phyloP scores from a whole-genome alignment of 1,140 invertebrate species.

The Phymorhynchus buccinoides region DNA sequence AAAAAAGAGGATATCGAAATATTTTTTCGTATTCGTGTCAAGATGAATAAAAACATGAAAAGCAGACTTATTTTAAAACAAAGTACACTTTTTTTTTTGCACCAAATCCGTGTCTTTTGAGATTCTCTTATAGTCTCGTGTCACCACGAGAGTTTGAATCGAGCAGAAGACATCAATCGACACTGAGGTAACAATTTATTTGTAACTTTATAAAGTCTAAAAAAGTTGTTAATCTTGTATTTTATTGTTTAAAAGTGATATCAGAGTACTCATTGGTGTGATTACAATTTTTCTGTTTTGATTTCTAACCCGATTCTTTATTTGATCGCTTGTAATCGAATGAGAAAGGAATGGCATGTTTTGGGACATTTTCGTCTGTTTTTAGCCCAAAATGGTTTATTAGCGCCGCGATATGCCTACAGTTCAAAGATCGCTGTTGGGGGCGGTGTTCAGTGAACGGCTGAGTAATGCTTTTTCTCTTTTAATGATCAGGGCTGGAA shows the following conservation, averaged over 20 bases:
- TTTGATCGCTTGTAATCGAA: neutral
- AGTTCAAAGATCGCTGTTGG: constrained; percentile 38
- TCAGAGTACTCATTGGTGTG: neutral
- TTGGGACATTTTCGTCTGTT: constrained; percentile 55
- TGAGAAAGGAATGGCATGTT: constrained; percentile 43
- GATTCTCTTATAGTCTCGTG: constrained; percentile 31
- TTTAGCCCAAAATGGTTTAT: constrained; percentile 54
- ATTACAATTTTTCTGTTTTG: neutral
- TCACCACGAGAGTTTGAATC: constrained; percentile 26
- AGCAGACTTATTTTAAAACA: neutral
- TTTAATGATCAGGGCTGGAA: neutral
- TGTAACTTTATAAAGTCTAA: constrained; percentile 29
- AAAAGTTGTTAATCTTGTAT: constrained; percentile 13
- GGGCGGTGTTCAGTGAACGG: neutral
- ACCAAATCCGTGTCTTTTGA: neutral
- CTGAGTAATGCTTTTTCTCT: neutral
- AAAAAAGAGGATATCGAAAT: neutral
- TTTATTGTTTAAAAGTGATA: constrained; percentile 1
- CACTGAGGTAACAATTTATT: constrained; percentile 35
- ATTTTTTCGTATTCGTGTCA: neutral
- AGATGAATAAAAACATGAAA: neutral
- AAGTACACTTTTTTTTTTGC: neutral
- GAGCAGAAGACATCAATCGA: constrained; percentile 47
- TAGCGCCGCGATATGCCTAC: constrained; percentile 31
- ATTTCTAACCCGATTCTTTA: neutral